A percentile compares a stretch with the other conserved stretches of the same genome.
phyloP scores from a whole-genome alignment of 2,888 invertebrate genomes.

The Cataglyphis albicans region DNA sequence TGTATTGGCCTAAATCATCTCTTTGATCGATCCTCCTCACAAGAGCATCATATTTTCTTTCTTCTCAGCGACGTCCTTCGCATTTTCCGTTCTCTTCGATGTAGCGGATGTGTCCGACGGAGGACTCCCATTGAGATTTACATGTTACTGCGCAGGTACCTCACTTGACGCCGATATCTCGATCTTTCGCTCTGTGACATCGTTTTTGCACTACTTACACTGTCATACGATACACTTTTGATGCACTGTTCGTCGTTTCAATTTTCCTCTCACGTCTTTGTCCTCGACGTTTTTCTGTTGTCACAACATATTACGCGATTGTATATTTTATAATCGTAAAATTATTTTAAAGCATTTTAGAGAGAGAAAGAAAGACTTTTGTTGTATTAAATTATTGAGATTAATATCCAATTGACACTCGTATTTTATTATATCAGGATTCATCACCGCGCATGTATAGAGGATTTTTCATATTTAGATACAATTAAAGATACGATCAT shows the following conservation, averaged over 20 bases:
- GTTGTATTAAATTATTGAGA: background rate
- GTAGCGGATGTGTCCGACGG: constrained; percentile 41
- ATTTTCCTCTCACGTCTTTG: constrained; percentile 38
- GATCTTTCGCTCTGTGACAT: constrained; percentile 33
- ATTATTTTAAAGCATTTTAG: background rate
- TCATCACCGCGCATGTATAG: background rate
- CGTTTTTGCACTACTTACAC: constrained; percentile 59
- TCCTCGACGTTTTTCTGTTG: background rate
- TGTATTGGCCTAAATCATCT: background rate
- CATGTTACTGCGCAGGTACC: constrained; percentile 51
- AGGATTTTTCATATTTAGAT: constrained; percentile 6
- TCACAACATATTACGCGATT: background rate
- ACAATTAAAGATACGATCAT: constrained; percentile 2
- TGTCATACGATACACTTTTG: constrained; percentile 63
- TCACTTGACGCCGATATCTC: constrained; percentile 41
- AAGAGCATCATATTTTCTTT: background rate
- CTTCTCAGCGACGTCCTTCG: constrained; percentile 3
- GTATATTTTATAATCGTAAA: constrained; percentile 16
- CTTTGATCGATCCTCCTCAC: constrained; percentile 22
- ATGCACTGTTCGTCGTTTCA: constrained; percentile 58
- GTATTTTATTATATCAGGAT: background rate
- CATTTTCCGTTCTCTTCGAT: constrained; percentile 30
- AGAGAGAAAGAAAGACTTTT: background rate
- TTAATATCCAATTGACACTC: background rate
- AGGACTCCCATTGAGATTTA: constrained; percentile 45